Evolutionary conservation across 2,113 vertebrate genomes (phyloP).

Genomic region (Sphaerodactylus townsendi): DNA sequence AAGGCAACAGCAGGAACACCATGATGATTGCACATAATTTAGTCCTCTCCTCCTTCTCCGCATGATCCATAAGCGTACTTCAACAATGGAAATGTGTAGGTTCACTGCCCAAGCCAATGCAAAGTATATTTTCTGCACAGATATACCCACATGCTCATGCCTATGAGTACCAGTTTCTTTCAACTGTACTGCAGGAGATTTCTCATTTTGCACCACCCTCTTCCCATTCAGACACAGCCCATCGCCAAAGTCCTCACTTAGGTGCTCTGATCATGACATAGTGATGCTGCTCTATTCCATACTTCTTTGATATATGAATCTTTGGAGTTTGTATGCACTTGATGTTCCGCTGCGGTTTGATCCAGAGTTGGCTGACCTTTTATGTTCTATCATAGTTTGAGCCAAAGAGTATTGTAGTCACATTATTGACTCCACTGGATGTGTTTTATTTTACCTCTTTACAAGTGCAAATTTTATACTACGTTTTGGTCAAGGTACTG

Average conservation of each 20-base stretch:
- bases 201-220: background rate
- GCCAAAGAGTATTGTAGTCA: background rate
- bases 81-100: background rate
- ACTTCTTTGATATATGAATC: too few species aligned
- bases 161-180: background rate
- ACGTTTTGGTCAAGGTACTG: background rate
- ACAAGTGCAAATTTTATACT: background rate
- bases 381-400: background rate
- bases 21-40: background rate
- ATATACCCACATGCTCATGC: too few species aligned
- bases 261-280: too few species aligned
- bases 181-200: background rate
- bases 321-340: too few species aligned
- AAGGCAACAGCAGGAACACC: background rate
- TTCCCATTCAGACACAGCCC: background rate
- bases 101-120: too few species aligned
- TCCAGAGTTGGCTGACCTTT: background rate
- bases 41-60: background rate
- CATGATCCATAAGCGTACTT: background rate
- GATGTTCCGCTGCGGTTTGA: background rate
- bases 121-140: too few species aligned
- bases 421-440: background rate
- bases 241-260: background rate
- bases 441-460: background rate
- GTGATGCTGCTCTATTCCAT: too few species aligned